Conservation (phyloP, 2,797 vertebrate genomes). For the Cercopithecus hamlyni region DNA sequence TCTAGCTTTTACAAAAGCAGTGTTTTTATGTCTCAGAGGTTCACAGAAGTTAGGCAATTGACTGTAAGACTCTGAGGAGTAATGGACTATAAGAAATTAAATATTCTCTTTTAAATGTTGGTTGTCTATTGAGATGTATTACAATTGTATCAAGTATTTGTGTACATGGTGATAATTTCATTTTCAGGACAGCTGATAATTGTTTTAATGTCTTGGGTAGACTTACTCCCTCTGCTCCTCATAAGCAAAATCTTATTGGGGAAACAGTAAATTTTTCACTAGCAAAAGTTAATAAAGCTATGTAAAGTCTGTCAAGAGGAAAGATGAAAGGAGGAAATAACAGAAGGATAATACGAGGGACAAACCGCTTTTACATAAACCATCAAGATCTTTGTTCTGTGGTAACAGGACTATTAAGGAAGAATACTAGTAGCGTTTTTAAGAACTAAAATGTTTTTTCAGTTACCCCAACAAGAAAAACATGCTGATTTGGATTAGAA, state of each 20-base stretch:
- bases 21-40: constrained; percentile 43
- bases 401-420: constrained; percentile 62
- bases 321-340: constrained; percentile 1
- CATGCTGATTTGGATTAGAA: constrained; percentile 36
- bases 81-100: constrained; percentile 52
- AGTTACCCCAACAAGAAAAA: constrained; percentile 67
- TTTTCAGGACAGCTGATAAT: constrained; percentile 25
- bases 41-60: constrained; percentile 49
- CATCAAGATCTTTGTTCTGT: constrained; percentile 61
- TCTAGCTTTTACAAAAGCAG: constrained; percentile 42
- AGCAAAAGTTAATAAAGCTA: constrained; percentile 43
- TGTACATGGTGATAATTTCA: constrained; percentile 24
- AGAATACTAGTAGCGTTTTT: constrained; percentile 43
- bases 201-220: constrained; percentile 52
- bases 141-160: constrained; percentile 28
- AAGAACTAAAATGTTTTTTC: constrained; percentile 66
- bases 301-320: neutral
- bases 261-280: constrained; percentile 28
- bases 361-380: constrained; percentile 25
- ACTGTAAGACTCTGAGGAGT: constrained; percentile 24
- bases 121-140: constrained; percentile 52
- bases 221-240: neutral
- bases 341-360: neutral
- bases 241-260: neutral
- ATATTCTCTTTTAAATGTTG: constrained; percentile 41